These are phyloP conservation scores for Nemoura dubitans DNA, from an alignment of 2,888 invertebrate genomes.

Conservation along the genomic window DNA sequence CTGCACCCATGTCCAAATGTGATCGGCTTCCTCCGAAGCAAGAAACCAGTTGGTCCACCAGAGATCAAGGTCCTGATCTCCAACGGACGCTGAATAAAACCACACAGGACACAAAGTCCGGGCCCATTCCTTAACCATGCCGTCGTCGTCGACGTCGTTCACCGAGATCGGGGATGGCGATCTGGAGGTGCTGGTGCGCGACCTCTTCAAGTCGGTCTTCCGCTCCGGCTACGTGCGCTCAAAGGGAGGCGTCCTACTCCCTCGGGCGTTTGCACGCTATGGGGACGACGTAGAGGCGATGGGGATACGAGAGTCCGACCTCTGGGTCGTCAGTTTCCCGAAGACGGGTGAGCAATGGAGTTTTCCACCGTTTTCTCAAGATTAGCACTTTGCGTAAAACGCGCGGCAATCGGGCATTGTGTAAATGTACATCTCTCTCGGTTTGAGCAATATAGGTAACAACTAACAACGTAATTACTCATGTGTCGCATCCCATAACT, in stretches of 20 bases:
- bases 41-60: neutral
- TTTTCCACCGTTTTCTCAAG: neutral
- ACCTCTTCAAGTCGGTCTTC: constrained; percentile 56
- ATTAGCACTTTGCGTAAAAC: neutral
- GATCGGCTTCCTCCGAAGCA: neutral
- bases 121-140: neutral
- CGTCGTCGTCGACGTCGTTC: neutral
- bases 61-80: neutral
- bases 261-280: constrained; percentile 59
- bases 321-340: constrained; percentile 67
- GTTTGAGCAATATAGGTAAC: no score
- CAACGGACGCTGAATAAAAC: neutral
- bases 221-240: constrained; percentile 57
- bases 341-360: constrained; percentile 62
- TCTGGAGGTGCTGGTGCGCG: constrained; percentile 53
- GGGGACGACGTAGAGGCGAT: constrained; percentile 61
- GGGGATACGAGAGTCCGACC: constrained; percentile 63
- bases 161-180: constrained; percentile 46
- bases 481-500: no score
- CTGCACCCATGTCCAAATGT: no score
- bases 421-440: no score
- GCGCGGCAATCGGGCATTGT: no score
- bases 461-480: no score
- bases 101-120: neutral
- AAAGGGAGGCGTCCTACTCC: constrained; percentile 59